These are phyloP conservation scores for Homarus americanus DNA, from an alignment of 1,140 invertebrate genomes.

Conservation along the genomic window DNA sequence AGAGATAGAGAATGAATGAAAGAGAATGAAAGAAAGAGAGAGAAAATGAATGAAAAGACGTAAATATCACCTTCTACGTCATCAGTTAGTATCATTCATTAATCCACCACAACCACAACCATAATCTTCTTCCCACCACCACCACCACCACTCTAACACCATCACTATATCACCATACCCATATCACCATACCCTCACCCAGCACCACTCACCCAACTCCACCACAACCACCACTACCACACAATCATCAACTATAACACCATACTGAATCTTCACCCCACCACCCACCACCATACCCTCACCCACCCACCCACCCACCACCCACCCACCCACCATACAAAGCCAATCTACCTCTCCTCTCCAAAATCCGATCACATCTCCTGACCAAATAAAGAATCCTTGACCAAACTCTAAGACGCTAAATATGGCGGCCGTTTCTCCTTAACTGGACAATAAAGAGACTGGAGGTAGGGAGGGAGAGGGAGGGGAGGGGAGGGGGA, in stretches of 20 bases:
- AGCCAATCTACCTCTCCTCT: not conserved
- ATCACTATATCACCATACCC: not conserved
- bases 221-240: slow-evolving; percentile 2
- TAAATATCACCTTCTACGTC: too few species aligned
- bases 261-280: not conserved
- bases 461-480: too few species aligned
- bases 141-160: not conserved
- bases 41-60: not conserved
- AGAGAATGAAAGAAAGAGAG: slow-evolving; percentile 4
- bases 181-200: not conserved
- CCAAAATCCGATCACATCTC: not conserved
- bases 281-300: not conserved
- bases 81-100: not conserved
- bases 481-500: too few species aligned
- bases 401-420: not conserved
- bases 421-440: not conserved
- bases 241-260: not conserved
- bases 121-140: not conserved
- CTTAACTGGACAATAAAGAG: not conserved
- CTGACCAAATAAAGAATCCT: not conserved
- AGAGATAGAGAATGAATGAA: not conserved
- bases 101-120: not conserved
- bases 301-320: not conserved
- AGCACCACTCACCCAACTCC: not conserved
- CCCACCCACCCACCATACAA: not conserved